Base-by-base conservation (phyloP, 2,113 vertebrate genomes). In the Cephalopterus ornatus region DNA sequence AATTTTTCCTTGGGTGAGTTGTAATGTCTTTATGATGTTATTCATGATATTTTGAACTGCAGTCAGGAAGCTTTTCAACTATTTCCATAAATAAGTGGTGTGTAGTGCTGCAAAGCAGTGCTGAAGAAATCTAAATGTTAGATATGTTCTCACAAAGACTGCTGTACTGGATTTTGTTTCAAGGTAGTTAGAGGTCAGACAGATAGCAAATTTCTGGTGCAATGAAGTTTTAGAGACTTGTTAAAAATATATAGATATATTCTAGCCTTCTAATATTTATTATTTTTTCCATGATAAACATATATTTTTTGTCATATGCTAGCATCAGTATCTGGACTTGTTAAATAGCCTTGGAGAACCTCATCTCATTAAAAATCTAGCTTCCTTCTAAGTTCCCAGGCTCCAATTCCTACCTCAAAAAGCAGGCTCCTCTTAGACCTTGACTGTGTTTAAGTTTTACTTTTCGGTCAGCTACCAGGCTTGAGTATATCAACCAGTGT, bases 401-500 rank as follows among this genome's bases (percentile, higher is more conserved):
- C 18, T 94, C 20, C 15, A n/a, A 2, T 49, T 80, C 24, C 26
- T 50, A 42, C 9, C 9, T 65, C 59, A 85, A n/a, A 28, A 86
- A 14, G 12, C 2, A 9, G 74, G 62, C 8, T 59, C 49, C 24
- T 33, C 52, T 59, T 32, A 74, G 13, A 35, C 12, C 4, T 18
- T 18, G 23, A 53, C 49, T 6, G 9, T 53, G 46, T 58, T 33
- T 9, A 79, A 42, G 8, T 77, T 89, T 58, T 39, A 66, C 11
- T 14, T 73, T 86, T 70, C 42, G 88, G 16, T 50, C 39, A 86
- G 55, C n/a, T 86, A 70, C 5, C 6, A 61, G 30, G 56, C 24
- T 85, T 47, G 30, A 82, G 22, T 35, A 18, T 28, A 27, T 59
- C 0, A 0, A 66, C 7, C 16, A 62, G 4, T 5, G 22, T 59